Evolutionary conservation across 2,113 vertebrate genomes (phyloP), one percentile per base, ranked within the genome.

Genomic region (Eretmodus cyanostictus): DNA sequence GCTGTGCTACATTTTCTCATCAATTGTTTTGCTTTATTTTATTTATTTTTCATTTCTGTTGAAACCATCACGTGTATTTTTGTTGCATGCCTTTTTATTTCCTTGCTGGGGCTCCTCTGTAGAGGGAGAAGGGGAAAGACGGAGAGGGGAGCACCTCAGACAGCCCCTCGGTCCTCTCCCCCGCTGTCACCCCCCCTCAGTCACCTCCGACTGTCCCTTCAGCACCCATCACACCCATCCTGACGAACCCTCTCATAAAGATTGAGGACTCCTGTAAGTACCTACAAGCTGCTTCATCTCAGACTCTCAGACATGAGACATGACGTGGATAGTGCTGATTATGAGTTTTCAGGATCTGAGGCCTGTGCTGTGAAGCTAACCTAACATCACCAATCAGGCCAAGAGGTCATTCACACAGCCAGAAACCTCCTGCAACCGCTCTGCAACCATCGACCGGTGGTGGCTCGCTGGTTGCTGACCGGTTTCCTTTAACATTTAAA

Each of bases 231-330:
- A 90, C 84, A 59, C 96, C 96, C 95, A 93, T 95, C 81, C 59
- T 96, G 96, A 97, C 96, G 93, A 97, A 96, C 95, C 97, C 96
- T 71, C 96, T 93, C 92, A 96, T 86, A 93, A 95, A 96, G 93
- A 96, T 95, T 92, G 95, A 97, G 96, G 97, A 97, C 93, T 96
- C 95, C 92, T 95, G 97, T 98, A 97, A 98, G 98, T 98, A 98
- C 55, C 53, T 6, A 36, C 51, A 19, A 51, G 73, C 55, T 29
- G 73, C 10, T 78, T 78, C 45, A 31, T n/a, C 27, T 76, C 42
- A 45, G 22, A 22, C 66, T 22, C 34, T 13, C 34, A 71, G 31
- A n/a, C 19, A 22, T n/a, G 19, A 4, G 57, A 34, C 57, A 11
- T 63, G 29, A 63, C 17, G 31, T 63, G 59, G 29, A 34, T 63